phyloP scores from a whole-genome alignment of 2,888 invertebrate genomes.

The Taenaris catops region DNA sequence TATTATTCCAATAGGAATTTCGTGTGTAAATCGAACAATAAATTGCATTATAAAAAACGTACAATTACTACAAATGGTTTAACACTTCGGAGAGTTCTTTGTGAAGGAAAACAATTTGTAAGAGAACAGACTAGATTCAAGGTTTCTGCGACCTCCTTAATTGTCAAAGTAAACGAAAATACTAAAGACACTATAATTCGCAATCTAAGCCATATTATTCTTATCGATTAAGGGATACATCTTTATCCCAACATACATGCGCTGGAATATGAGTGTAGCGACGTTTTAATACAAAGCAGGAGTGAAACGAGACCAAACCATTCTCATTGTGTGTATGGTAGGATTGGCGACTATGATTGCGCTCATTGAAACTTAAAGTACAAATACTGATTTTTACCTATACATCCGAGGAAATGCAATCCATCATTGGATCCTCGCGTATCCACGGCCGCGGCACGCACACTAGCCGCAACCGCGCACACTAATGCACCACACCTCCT shows the following conservation, averaged over 20 bases:
- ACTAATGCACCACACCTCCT: conserved; percentile 70
- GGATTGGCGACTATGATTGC: conserved; percentile 36
- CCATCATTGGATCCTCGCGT: conserved; percentile 72
- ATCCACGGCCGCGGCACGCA: conserved; percentile 59
- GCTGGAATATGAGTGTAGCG: conserved; percentile 35
- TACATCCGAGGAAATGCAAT: conserved; percentile 75
- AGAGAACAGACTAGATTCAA: conserved; percentile 42
- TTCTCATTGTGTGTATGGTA: conserved; percentile 32
- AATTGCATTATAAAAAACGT: too few species aligned
- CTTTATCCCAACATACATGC: conserved; percentile 43
- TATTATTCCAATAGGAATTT: too few species aligned
- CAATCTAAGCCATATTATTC: conserved; percentile 36
- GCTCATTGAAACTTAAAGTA: conserved; percentile 39
- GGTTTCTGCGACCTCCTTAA: conserved; percentile 46
- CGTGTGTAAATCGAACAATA: too few species aligned
- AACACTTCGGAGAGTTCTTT: conserved; percentile 8
- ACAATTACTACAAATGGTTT: too few species aligned
- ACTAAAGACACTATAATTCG: conserved; percentile 30
- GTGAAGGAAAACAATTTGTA: conserved; percentile 48
- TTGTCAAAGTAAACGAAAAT: conserved; percentile 43
- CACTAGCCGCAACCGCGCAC: conserved; percentile 57
- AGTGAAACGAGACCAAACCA: conserved; percentile 21
- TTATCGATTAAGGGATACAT: conserved; percentile 52
- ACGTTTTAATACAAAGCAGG: conserved; percentile 50
- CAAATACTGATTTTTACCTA: conserved; percentile 70